These are phyloP conservation scores for Ylistrum balloti DNA, from an alignment of 1,140 invertebrate species.

Conservation along the genomic window DNA sequence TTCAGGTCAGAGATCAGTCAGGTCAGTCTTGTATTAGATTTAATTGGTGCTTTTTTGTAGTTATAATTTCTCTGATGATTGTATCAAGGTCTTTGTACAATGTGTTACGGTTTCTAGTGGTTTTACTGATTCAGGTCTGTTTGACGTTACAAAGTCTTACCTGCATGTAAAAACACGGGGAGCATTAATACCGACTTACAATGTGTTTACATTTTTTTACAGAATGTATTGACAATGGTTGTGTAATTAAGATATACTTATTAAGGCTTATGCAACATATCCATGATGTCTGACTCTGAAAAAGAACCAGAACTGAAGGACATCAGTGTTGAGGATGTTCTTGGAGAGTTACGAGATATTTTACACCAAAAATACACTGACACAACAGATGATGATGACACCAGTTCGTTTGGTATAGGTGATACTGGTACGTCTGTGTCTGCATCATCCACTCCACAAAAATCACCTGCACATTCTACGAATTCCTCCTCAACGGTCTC, in stretches of 20 bases:
- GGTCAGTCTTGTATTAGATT: too few relatives aligned
- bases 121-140: too few relatives aligned
- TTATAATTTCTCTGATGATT: too few relatives aligned
- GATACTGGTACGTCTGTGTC: neutral
- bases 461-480: neutral
- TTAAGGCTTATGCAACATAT: neutral
- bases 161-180: too few relatives aligned
- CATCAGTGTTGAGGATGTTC: slow-evolving; percentile 52
- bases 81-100: too few relatives aligned
- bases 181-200: too few relatives aligned
- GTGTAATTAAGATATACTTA: neutral
- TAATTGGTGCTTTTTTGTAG: too few relatives aligned
- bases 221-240: neutral
- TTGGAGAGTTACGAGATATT: slow-evolving; percentile 51
- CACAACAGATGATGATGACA: slow-evolving; percentile 48
- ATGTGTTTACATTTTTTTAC: neutral
- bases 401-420: slow-evolving; percentile 7
- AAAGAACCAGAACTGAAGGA: slow-evolving; percentile 21
- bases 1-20: too few relatives aligned
- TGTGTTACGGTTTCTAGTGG: too few relatives aligned
- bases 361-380: slow-evolving; percentile 47
- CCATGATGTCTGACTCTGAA: neutral
- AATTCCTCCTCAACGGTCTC: neutral
- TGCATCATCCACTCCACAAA: neutral
- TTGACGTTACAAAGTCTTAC: too few relatives aligned